These are phyloP conservation scores for Geotrypetes seraphini DNA, from an alignment of 2,797 vertebrate genomes.

Conservation along the genomic window DNA sequence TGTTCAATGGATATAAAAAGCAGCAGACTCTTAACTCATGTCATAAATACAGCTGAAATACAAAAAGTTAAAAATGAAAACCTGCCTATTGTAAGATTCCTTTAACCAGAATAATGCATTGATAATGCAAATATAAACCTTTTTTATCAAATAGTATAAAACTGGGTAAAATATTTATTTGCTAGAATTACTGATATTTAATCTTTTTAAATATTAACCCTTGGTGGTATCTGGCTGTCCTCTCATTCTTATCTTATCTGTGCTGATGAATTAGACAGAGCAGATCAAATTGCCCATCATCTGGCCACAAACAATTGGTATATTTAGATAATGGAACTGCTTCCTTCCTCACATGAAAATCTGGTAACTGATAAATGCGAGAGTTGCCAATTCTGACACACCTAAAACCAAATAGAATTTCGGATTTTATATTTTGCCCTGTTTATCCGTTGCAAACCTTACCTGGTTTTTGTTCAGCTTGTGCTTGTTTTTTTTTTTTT, in stretches of 20 bases:
- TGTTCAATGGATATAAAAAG: too few relatives aligned
- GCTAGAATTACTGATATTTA: constrained; percentile 41
- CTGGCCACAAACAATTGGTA: constrained; percentile 63
- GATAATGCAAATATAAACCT: not conserved
- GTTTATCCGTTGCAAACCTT: too few relatives aligned
- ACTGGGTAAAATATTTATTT: constrained; percentile 19
- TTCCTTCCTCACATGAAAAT: constrained; percentile 68
- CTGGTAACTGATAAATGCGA: constrained; percentile 55
- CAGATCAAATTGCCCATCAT: constrained; percentile 72
- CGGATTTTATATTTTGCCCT: not conserved
- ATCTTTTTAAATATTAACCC: constrained; percentile 65
- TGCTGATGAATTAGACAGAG: constrained; percentile 62
- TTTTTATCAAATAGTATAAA: constrained; percentile 15
- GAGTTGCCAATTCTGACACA: constrained; percentile 33
- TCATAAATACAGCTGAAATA: not conserved
- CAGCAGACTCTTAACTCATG: too few relatives aligned
- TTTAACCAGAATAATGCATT: not conserved
- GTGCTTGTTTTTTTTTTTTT: too few relatives aligned
- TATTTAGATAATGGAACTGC: constrained; percentile 68
- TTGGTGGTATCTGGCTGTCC: constrained; percentile 46
- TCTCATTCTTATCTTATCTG: constrained; percentile 69
- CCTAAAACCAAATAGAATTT: constrained; percentile 28
- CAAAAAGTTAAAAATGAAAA: not conserved
- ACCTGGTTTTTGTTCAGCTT: too few relatives aligned
- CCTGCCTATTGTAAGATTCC: not conserved